Base-by-base conservation (phyloP, 2,113 vertebrate genomes). In the Cisticola juncidis region DNA sequence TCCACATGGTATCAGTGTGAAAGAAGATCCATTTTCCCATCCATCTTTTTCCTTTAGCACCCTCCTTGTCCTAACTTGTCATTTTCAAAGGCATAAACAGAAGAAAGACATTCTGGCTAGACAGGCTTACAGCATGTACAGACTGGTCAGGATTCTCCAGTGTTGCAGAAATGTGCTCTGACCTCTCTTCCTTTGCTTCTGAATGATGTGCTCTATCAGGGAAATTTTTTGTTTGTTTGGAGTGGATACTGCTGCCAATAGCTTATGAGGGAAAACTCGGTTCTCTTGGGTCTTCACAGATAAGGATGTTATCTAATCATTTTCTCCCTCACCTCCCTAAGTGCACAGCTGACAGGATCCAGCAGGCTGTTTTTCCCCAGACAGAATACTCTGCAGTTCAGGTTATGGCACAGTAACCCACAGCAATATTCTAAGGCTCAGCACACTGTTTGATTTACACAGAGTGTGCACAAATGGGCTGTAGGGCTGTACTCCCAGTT, bases 271-370 rank as follows among this genome's bases (percentile, higher is more conserved):
- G 19, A 73, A 90, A 96, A 92, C 56, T 18, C 16, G 0, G 29
- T 48, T 84, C 38, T 65, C 29, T 45, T 21, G 74, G 36, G 62
- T 65, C 66, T 94, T 90, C 51, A 62, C n/a, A 81, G 47, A 74
- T 70, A 72, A 81, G 78, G n/a, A 65, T 64, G n/a, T 84, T 94
- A 89, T 91, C 80, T 86, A 88, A 92, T 89, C 3, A 64, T 86
- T 95, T 96, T 71, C 70, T 64, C 82, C 80, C 72, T 95, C 86
- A 78, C 74, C 78, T 91, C 82, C 80, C 88, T 51, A 87, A 92
- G 65, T 42, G 62, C 53, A 70, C 50, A 89, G 45, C 62, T 54
- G 61, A 84, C 72, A 81, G 83, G 94, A 82, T 38, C 26, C 81
- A 93, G 78, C 42, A 64, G 36, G 42, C 50, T 81, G 35, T 78